Evolutionary conservation across 2,888 invertebrate species (phyloP), one percentile per base, ranked within the genome.

Genomic region (Melikaiella ostensackeni): DNA sequence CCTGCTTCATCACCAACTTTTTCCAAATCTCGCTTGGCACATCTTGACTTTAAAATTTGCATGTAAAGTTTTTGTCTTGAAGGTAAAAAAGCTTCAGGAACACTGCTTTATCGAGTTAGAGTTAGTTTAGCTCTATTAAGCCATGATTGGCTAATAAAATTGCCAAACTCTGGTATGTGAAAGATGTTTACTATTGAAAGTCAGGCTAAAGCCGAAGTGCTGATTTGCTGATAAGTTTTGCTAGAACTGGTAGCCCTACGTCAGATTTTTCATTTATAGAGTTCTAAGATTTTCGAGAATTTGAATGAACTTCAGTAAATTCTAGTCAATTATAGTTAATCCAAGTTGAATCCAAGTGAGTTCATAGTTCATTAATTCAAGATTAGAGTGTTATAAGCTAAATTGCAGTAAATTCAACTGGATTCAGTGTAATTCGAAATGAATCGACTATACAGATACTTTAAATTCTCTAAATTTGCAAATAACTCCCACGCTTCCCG

Each of bases 251-350:
- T 64, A 64, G 42, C 64, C 35, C 24, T 42, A 19, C 4, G 13
- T 19, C n/a, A 64, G 13, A 33, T 33, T 9, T 1, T 66, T 9
- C n/a, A n/a, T n/a, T 55, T 21, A 21, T 21, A n/a, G 55, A 21
- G 9, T n/a, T 55, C 55, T 21, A 55, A 50, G 9, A 55, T 55
- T 55, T 55, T 55, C 55, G 9, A 55, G 50, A 50, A 50, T 50
- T 50, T 55, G 55, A 55, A 9, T 55, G 55, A 55, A 55, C 21
- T 55, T 55, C 55, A 55, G 21, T n/a, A 21, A 55, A 55, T 55
- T 55, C n/a, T 55, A 55, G 55, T 55, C 55, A 55, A 55, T 21
- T 55, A 21, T 21, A 55, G 21, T 11, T 9, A 11, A 55, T 21
- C 9, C 42, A 42, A 5, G 42, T 16, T 11, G 1, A 11, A 55